Percentiles rank a stretch among this genome's conserved stretches.
phyloP scores from a whole-genome alignment of 2,888 invertebrate species.

The Microctonus aethiopoides region DNA sequence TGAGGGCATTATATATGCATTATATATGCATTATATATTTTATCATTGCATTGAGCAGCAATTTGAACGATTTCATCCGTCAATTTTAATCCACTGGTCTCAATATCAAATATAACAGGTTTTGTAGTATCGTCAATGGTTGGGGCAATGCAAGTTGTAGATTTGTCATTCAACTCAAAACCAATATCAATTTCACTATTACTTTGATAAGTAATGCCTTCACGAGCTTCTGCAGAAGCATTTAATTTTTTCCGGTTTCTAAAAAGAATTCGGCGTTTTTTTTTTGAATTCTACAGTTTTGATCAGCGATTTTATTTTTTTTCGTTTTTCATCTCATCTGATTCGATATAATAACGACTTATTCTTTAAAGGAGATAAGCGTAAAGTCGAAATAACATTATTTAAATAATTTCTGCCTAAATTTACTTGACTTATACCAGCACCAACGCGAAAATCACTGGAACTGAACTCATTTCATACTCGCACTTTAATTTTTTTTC shows the following conservation, averaged over 20 bases:
- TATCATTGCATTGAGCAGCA: constrained; percentile 21
- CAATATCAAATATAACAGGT: constrained; percentile 18
- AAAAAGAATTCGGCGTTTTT: constrained; percentile 10
- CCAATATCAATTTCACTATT: constrained; percentile 7
- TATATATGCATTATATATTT: constrained; percentile 23
- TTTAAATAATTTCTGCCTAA: constrained; percentile 2
- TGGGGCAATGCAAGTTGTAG: not conserved
- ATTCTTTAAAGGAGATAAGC: constrained; percentile 7
- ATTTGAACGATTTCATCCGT: constrained; percentile 28
- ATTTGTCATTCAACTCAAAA: constrained; percentile 14
- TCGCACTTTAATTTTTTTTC: too few species aligned
- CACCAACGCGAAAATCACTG: constrained; percentile 26
- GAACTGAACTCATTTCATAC: constrained; percentile 17
- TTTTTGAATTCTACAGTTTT: constrained; percentile 20
- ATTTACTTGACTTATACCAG: constrained; percentile 29
- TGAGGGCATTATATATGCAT: constrained; percentile 30
- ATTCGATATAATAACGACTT: not conserved
- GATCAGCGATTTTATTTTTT: not conserved
- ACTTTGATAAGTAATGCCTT: constrained; percentile 9
- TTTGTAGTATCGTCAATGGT: not conserved
- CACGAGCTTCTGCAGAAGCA: not conserved
- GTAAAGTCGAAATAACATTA: not conserved
- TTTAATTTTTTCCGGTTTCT: not conserved
- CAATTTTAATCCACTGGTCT: constrained; percentile 23
- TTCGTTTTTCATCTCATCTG: not conserved